phyloP scores from a whole-genome alignment of 2,797 vertebrate species.

The Gephyroberyx darwinii region DNA sequence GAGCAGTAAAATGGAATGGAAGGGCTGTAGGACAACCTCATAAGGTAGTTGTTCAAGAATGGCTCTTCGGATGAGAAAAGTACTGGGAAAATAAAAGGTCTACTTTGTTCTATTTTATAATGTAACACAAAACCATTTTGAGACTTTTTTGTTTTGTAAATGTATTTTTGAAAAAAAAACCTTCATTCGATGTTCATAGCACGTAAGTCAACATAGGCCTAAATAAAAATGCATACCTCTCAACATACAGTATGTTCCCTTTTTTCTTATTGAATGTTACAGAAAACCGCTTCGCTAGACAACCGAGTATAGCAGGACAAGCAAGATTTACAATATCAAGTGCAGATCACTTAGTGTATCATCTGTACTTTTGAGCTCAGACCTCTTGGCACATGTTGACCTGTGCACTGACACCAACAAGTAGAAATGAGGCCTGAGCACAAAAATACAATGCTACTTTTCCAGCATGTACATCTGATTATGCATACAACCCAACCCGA shows the following conservation, averaged over 20 bases:
- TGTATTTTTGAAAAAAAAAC: conserved; percentile 13
- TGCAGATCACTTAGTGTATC: conserved; percentile 19
- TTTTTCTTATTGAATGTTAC: conserved; percentile 23
- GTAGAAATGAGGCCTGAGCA: neutral
- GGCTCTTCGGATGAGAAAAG: neutral
- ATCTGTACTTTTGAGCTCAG: neutral
- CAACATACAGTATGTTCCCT: conserved; percentile 49
- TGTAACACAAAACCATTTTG: neutral
- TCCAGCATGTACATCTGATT: neutral
- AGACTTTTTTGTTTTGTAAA: conserved; percentile 19
- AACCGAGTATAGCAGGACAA: neutral
- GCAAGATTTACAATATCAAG: conserved; percentile 12
- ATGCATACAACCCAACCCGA: neutral
- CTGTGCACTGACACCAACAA: conserved; percentile 7
- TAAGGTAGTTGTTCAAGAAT: neutral
- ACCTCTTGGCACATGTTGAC: neutral
- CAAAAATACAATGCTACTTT: conserved; percentile 12
- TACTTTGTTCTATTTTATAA: neutral
- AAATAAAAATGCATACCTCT: conserved; percentile 15
- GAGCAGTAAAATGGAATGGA: neutral
- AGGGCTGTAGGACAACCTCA: neutral
- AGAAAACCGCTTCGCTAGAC: neutral
- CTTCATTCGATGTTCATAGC: neutral
- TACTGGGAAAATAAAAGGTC: neutral
- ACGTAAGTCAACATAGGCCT: conserved; percentile 3